A percentile compares a stretch with the other conserved stretches of the same genome.
Evolutionary conservation across 1,140 invertebrate genomes (phyloP).

Genomic region (Drosophila oshimai): DNA sequence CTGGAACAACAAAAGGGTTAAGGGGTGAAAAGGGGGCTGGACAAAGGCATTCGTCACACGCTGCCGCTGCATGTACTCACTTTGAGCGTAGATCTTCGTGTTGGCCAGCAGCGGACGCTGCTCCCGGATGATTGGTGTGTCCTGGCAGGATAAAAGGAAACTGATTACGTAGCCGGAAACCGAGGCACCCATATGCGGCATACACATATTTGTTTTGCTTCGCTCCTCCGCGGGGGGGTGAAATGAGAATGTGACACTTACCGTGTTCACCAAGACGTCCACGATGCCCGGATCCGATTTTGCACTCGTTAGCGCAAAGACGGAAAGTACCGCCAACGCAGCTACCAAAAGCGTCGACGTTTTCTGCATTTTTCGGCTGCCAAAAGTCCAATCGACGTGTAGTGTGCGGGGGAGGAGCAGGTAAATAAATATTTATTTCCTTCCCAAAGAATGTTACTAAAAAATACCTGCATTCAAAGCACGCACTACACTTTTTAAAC

Average conservation of each 20-base stretch:
- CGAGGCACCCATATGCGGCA: neutral
- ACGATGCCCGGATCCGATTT: conserved; percentile 70
- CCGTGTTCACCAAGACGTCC: conserved; percentile 53
- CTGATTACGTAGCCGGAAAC: conserved; percentile 8
- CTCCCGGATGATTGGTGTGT: conserved; percentile 42
- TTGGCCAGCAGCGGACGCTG: conserved; percentile 62
- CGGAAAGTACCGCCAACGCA: conserved; percentile 40
- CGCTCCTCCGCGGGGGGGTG: neutral
- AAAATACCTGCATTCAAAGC: too few relatives aligned
- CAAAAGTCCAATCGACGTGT: conserved; percentile 1
- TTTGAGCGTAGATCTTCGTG: conserved; percentile 67
- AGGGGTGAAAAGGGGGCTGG: neutral
- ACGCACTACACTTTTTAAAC: too few relatives aligned
- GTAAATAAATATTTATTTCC: conserved; percentile 43
- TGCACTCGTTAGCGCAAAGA: conserved; percentile 4
- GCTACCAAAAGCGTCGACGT: conserved; percentile 27
- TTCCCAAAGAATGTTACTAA: too few relatives aligned
- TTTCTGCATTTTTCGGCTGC: conserved; percentile 18
- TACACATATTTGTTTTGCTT: conserved; percentile 21
- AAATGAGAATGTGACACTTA: conserved; percentile 14
- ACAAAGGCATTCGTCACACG: conserved; percentile 35
- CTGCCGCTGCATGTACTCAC: conserved; percentile 46
- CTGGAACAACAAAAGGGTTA: neutral
- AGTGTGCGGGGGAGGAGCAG: neutral
- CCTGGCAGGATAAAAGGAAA: conserved; percentile 5